Evolutionary conservation across 1,140 invertebrate genomes (phyloP).

Genomic region (Leptopilina clavipes): DNA sequence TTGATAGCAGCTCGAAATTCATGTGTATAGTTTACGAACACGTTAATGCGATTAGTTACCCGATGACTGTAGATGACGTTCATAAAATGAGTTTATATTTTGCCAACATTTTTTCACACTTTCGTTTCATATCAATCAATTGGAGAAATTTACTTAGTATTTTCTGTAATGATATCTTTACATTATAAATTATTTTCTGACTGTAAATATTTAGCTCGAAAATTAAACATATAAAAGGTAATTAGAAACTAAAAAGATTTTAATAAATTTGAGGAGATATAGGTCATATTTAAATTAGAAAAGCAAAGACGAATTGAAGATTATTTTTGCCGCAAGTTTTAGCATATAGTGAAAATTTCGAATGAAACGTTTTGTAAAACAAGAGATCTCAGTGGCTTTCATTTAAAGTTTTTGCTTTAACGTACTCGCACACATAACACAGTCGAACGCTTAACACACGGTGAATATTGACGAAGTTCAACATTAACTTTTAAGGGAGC

Average conservation of each 20-base stretch:
- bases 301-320: neutral
- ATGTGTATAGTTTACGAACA: neutral
- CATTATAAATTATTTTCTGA: too few species aligned
- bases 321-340: neutral
- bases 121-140: too few species aligned
- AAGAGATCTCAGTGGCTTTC: constrained; percentile 4
- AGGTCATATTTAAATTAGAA: too few species aligned
- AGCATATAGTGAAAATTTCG: neutral
- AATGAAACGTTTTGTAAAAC: constrained; percentile 6
- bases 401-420: constrained; percentile 19
- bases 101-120: too few species aligned
- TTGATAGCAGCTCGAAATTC: neutral
- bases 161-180: too few species aligned
- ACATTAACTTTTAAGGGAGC: constrained; percentile 19
- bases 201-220: too few species aligned
- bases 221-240: too few species aligned
- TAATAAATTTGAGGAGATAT: too few species aligned
- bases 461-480: constrained; percentile 19
- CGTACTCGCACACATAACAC: neutral
- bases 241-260: too few species aligned
- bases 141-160: too few species aligned
- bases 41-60: neutral
- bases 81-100: too few species aligned
- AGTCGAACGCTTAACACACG: constrained; percentile 2
- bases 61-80: neutral